Percentiles rank a stretch among this genome's conserved stretches.
Conservation (phyloP, 2,113 vertebrate species). For the Chauna torquata region DNA sequence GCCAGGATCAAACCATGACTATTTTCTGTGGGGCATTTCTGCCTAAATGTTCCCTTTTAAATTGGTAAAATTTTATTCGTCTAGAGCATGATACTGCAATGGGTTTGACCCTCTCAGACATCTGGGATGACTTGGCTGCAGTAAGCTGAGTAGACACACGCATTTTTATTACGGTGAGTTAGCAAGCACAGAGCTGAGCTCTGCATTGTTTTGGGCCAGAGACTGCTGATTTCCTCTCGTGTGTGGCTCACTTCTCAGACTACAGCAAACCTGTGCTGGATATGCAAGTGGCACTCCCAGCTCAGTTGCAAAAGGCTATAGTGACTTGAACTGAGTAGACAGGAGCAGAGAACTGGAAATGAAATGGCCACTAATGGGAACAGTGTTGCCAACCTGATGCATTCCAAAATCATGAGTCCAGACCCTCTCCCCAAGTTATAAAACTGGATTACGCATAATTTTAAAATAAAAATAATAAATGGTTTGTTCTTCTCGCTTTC, state of each 20-base stretch:
- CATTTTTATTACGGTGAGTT: background rate
- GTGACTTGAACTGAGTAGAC: background rate
- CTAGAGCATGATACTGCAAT: background rate
- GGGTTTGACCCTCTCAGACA: too few relatives aligned
- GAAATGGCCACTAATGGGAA: background rate
- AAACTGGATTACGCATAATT: background rate
- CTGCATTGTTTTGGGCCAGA: background rate
- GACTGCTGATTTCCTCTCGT: background rate
- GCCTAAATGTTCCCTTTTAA: background rate
- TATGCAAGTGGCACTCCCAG: background rate
- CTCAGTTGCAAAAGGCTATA: background rate
- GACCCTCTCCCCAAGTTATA: background rate
- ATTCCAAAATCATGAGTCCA: background rate
- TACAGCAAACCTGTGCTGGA: background rate
- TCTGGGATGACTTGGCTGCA: background rate
- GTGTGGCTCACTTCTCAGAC: background rate
- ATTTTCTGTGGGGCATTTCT: background rate
- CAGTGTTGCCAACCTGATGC: background rate
- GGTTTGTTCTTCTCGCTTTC: background rate
- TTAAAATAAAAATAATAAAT: background rate
- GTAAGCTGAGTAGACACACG: background rate
- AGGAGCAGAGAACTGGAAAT: background rate
- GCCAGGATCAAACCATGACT: background rate
- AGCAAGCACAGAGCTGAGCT: background rate
- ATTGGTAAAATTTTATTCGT: background rate